These are phyloP conservation scores for Tetheella fluctuosa DNA, from an alignment of 2,888 invertebrate genomes.

Conservation along the genomic window DNA sequence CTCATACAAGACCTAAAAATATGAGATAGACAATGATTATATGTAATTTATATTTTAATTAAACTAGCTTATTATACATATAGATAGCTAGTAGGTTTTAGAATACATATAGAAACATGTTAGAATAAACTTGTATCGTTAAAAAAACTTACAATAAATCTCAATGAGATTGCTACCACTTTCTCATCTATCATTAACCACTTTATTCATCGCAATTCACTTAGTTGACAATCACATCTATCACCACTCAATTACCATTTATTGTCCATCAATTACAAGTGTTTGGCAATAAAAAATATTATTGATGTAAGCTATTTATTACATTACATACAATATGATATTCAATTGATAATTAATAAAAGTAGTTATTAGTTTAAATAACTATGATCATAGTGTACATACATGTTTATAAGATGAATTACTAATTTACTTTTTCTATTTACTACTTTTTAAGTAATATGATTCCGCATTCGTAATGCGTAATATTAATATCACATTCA, in stretches of 20 bases:
- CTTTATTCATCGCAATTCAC: background rate
- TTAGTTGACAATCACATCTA: background rate
- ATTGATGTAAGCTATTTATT: no score
- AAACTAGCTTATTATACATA: background rate
- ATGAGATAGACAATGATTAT: background rate
- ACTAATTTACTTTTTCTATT: background rate
- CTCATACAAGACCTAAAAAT: no score
- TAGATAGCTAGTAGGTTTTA: no score
- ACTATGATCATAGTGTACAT: background rate
- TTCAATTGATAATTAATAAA: background rate
- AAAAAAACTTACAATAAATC: no score
- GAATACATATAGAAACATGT: no score
- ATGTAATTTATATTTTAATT: background rate
- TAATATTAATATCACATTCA: conserved; percentile 5
- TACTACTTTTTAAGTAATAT: background rate
- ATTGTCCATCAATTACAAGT: background rate
- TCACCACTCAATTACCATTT: background rate
- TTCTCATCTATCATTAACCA: background rate
- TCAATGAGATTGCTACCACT: background rate
- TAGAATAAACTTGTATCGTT: no score
- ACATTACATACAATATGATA: background rate
- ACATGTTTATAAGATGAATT: background rate
- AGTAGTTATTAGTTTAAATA: no score
- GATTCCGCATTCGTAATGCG: background rate
- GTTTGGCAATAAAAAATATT: no score